Conservation (phyloP, 2,113 vertebrate species). For the Solenodon paradoxus region DNA sequence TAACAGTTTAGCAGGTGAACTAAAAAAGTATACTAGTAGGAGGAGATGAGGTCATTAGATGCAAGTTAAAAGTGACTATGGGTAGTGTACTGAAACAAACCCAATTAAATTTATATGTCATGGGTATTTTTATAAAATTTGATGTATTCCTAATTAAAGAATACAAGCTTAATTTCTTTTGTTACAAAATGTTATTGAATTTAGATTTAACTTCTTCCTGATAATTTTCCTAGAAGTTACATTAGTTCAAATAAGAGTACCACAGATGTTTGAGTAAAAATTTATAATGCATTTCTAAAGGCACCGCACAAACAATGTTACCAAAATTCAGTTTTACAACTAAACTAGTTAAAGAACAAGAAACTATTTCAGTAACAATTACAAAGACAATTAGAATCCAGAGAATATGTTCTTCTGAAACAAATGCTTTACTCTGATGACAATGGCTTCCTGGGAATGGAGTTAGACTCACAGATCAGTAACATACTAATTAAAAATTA, state of each 20-base stretch:
- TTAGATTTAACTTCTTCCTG: neutral
- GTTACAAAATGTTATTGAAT: neutral
- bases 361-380: neutral
- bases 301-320: neutral
- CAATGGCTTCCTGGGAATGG: neutral
- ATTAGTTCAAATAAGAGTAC: neutral
- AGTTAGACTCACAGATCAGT: neutral
- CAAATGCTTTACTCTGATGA: neutral
- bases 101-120: neutral
- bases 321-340: conserved; percentile 20
- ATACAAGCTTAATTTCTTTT: neutral
- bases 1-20: conserved; percentile 7
- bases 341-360: neutral
- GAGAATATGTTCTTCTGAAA: neutral
- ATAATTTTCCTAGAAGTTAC: conserved; percentile 24
- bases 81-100: neutral
- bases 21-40: neutral
- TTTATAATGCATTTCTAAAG: conserved; percentile 4
- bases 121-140: conserved; percentile 21
- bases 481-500: neutral
- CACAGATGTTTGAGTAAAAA: neutral
- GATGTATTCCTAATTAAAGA: neutral
- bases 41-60: conserved; percentile 14
- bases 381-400: neutral
- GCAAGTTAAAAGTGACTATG: neutral